A percentile compares a stretch with the other conserved stretches of the same genome.
Evolutionary conservation across 2,113 vertebrate genomes (phyloP).

Genomic region (Protobothrops flavoviridis): DNA sequence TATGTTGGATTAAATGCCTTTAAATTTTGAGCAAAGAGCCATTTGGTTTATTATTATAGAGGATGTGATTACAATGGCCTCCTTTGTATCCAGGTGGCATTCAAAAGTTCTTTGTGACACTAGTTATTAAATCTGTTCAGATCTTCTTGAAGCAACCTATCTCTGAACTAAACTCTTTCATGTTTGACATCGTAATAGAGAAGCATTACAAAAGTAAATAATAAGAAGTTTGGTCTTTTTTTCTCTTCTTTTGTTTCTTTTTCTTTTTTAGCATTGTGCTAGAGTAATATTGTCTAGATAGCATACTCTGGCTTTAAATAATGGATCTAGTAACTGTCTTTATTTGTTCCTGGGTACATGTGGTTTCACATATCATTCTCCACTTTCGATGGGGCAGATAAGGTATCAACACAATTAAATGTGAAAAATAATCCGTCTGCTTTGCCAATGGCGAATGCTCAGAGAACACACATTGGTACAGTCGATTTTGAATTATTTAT

Average conservation of each 20-base stretch:
- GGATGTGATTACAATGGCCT: slow-evolving; percentile 18
- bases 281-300: slow-evolving; percentile 55
- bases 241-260: not conserved
- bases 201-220: slow-evolving; percentile 45
- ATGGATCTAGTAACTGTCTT: slow-evolving; percentile 62
- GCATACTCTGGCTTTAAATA: slow-evolving; percentile 76
- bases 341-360: slow-evolving; percentile 62
- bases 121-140: slow-evolving; percentile 50
- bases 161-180: slow-evolving; percentile 38
- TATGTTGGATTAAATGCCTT: slow-evolving; percentile 25
- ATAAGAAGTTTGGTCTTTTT: slow-evolving; percentile 26
- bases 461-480: slow-evolving; percentile 77
- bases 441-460: slow-evolving; percentile 76
- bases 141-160: slow-evolving; percentile 39
- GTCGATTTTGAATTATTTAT: slow-evolving; percentile 87
- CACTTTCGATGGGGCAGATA: slow-evolving; percentile 81
- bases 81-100: slow-evolving; percentile 50
- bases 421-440: slow-evolving; percentile 85
- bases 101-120: slow-evolving; percentile 30
- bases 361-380: slow-evolving; percentile 80
- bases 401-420: slow-evolving; percentile 90
- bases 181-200: slow-evolving; percentile 43
- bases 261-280: slow-evolving; percentile 29
- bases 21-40: slow-evolving; percentile 24
- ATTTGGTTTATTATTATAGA: slow-evolving; percentile 13